Conservation (phyloP, 37 sponge, comb jelly and placozoan species). For the Ephydatia muelleri region DNA sequence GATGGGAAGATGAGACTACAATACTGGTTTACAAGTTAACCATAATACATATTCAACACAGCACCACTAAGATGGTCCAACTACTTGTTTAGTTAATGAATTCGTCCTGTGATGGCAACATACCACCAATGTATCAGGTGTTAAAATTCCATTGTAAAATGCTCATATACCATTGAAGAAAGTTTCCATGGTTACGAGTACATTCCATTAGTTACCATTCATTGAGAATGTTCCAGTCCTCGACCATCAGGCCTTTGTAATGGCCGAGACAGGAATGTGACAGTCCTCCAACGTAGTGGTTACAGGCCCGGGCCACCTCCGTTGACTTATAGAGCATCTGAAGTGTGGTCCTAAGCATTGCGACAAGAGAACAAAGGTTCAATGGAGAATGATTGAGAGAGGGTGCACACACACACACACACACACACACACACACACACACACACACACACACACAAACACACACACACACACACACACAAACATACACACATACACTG, state of each 20-base stretch:
- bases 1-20: background rate
- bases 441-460: constrained; percentile 12
- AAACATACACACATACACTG: no score
- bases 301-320: constrained; percentile 63
- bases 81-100: no score
- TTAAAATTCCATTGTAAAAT: background rate
- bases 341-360: constrained; percentile 77
- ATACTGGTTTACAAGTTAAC: no score
- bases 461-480: constrained; percentile 15
- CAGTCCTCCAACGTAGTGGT: constrained; percentile 84
- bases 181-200: background rate
- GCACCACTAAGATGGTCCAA: no score
- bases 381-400: constrained; percentile 1
- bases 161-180: background rate
- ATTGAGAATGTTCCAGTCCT: constrained; percentile 56
- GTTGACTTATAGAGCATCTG: constrained; percentile 75
- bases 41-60: no score
- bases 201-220: constrained; percentile 76
- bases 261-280: constrained; percentile 86
- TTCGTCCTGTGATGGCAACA: no score
- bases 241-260: constrained; percentile 63
- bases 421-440: constrained; percentile 16
- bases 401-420: constrained; percentile 23
- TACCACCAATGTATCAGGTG: background rate
- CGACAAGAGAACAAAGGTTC: background rate